Evolutionary conservation across 2,113 vertebrate species (phyloP), one percentile per base, ranked within the genome.

Genomic region (Paramormyrops kingsleyae): DNA sequence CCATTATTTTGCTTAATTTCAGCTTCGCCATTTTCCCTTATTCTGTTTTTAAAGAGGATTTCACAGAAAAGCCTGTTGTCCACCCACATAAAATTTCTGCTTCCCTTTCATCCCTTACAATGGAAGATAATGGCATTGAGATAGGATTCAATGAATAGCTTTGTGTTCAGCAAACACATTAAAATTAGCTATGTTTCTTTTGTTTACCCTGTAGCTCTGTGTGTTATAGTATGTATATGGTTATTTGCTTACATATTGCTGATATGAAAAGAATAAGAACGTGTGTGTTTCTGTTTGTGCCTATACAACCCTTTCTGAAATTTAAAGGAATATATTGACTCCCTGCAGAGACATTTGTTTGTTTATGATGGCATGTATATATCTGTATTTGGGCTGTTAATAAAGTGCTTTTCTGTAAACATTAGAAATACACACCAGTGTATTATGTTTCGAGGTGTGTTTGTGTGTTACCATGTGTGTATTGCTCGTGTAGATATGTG

Each of bases 1-100:
- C 92, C 93, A 90, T 88, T 62, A 89, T 96, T 95, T 95, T 91
- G 91, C 96, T 96, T 94, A 94, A 94, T 94, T 93, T 92, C 89
- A 77, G 89, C 89, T 91, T 91, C 91, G 35, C 94, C 94, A 93
- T 94, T 93, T 93, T 94, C 46, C 93, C 89, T 89, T 88, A 35
- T 47, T 92, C 90, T 93, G 91, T 92, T 94, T 95, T 89, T 94
- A 94, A 95, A 92, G 92, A 94, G 93, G 90, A 91, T 94, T 93
- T 94, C 94, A 93, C 92, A 95, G 94, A 95, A 94, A 95, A 95
- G 92, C 92, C 94, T 94, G 95, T 90, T 89, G 91, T 93, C 88
- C 88, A 92, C 92, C 91, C 92, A 94, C 93, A 93, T 84, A 84
- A 91, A 90, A 92, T 93, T 91, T 87, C 90, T 89, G 91, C 92